phyloP scores from a whole-genome alignment of 2,888 invertebrate species.

The Drosophila leonis region DNA sequence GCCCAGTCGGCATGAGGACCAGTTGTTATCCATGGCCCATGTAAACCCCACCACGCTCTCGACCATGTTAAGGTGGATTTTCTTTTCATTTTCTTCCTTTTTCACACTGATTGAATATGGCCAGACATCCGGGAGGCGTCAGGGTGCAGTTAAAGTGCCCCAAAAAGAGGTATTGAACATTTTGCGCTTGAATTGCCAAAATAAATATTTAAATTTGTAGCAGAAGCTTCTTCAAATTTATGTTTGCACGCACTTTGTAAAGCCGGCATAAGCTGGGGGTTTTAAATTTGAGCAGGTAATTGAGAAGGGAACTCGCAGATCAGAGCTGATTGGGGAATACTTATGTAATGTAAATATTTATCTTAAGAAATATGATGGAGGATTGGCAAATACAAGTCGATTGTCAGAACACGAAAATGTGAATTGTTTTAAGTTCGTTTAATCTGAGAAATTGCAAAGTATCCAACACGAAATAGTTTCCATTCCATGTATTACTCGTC shows the following conservation, averaged over 20 bases:
- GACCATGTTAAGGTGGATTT: constrained; percentile 22
- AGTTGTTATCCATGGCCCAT: constrained; percentile 28
- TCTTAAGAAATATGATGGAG: neutral
- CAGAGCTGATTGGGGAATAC: constrained; percentile 28
- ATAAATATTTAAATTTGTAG: constrained; percentile 68
- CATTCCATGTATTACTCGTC: neutral
- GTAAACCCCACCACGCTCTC: neutral
- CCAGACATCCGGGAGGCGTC: constrained; percentile 45
- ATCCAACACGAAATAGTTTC: neutral
- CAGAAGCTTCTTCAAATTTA: constrained; percentile 20
- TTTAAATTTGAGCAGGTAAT: constrained; percentile 35
- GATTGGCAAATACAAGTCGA: neutral
- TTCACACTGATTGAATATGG: constrained; percentile 67
- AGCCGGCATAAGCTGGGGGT: constrained; percentile 18
- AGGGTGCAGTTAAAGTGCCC: constrained; percentile 13
- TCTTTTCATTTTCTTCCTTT: constrained; percentile 1
- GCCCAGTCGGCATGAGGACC: constrained; percentile 37
- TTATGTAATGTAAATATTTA: constrained; percentile 31
- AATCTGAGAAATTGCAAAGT: neutral
- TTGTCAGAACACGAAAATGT: neutral
- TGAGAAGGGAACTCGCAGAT: constrained; percentile 32
- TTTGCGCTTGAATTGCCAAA: constrained; percentile 56
- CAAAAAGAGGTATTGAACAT: constrained; percentile 43
- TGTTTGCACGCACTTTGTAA: constrained; percentile 36
- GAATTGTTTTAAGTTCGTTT: neutral